Percentiles rank a stretch among this genome's conserved stretches.
phyloP scores from a whole-genome alignment of 2,888 invertebrate genomes.

The Tenthredo amoena region DNA sequence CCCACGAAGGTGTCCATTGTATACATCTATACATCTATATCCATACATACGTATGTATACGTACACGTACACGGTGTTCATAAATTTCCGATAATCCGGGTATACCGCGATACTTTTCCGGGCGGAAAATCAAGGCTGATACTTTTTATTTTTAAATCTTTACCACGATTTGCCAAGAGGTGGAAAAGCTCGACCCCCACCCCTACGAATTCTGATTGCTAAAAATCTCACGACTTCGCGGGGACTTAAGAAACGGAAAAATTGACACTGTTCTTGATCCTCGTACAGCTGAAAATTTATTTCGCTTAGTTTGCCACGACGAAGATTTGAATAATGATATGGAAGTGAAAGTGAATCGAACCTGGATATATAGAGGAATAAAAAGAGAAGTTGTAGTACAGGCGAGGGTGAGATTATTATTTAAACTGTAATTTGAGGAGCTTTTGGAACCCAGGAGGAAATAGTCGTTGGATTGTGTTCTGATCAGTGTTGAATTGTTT shows the following conservation, averaged over 20 bases:
- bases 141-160: constrained; percentile 9
- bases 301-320: background rate
- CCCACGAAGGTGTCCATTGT: background rate
- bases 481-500: background rate
- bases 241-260: background rate
- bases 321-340: background rate
- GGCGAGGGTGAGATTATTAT: background rate
- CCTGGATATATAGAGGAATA: background rate
- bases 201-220: background rate
- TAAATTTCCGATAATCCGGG: background rate
- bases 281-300: background rate
- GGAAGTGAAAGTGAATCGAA: background rate
- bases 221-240: constrained; percentile 12
- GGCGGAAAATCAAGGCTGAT: background rate
- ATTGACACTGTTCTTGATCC: background rate
- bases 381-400: background rate
- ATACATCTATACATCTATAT: background rate
- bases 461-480: background rate
- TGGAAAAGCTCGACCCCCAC: background rate
- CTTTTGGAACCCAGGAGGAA: background rate
- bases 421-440: background rate
- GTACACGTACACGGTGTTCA: background rate
- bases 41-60: background rate
- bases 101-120: background rate
- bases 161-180: background rate